phyloP scores from a whole-genome alignment of 2,888 invertebrate species.

The Erebia ligea region DNA sequence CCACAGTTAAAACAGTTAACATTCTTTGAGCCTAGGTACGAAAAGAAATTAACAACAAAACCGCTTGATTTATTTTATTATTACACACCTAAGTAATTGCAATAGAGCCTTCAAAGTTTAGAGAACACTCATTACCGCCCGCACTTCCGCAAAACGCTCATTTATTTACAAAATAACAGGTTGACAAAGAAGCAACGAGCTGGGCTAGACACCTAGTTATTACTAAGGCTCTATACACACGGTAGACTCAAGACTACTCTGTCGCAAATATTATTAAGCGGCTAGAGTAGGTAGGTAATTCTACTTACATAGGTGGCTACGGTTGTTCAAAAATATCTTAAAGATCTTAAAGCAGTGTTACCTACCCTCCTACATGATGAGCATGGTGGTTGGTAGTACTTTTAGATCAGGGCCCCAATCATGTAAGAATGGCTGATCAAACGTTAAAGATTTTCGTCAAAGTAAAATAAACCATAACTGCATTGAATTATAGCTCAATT shows the following conservation, averaged over 20 bases:
- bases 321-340: no score
- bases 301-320: no score
- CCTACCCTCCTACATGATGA: no score
- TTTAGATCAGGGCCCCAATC: no score
- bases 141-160: slow-evolving; percentile 40
- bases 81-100: slow-evolving; percentile 39
- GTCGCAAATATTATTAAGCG: background rate
- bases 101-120: slow-evolving; percentile 38
- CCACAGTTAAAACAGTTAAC: slow-evolving; percentile 16
- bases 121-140: slow-evolving; percentile 40
- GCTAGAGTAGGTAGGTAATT: no score
- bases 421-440: no score
- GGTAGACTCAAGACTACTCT: background rate
- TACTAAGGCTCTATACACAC: slow-evolving; percentile 33
- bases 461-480: no score
- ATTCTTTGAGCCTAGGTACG: slow-evolving; percentile 18
- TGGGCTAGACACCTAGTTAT: slow-evolving; percentile 43
- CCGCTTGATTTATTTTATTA: slow-evolving; percentile 39
- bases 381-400: no score
- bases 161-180: slow-evolving; percentile 44
- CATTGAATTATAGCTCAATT: no score
- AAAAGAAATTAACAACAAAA: slow-evolving; percentile 31
- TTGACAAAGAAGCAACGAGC: slow-evolving; percentile 44
- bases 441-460: no score
- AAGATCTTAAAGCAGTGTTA: no score